Evolutionary conservation across 2,888 invertebrate genomes (phyloP), one percentile per base, ranked within the genome.

Genomic region (Andrena minutula): DNA sequence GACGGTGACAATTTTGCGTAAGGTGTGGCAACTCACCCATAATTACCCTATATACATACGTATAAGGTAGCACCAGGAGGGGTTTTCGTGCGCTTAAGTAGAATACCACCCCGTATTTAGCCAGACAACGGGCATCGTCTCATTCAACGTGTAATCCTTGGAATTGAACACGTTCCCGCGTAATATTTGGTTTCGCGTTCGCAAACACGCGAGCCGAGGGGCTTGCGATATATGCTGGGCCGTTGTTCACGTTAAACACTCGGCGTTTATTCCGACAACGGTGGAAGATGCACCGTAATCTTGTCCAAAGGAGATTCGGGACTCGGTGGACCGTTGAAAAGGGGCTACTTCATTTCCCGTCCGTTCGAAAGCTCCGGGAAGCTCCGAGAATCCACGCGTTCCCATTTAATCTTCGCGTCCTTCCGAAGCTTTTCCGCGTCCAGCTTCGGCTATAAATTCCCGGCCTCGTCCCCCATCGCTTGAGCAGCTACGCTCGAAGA

Each of bases 71-170:
- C 4, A 26, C 56, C 4, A 2, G 23, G 8, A 16, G 4, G 10
- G 20, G 20, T 23, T 63, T 68, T 47, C 41, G 20, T 32, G 23
- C 5, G 32, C 53, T 32, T 51, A 26, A 75, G 75, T 63, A 63
- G 75, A 78, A 75, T 35, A 47, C 16, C 56, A 28, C 10, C 56
- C 51, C 41, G 26, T 49, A 8, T 56, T 75, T 49, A 20, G n/a
- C 66, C 68, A 28, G 68, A 35, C 75, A 32, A 28, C 53, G 7
- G 6, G 20, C 58, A 26, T 7, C 12, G 28, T 49, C 16, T 10
- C 60, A 20, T 26, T 51, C 12, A 51, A 16, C 68, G 26, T 10
- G 56, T 56, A 56, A 41, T 41, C 20, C 28, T 28, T 60, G 61
- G 28, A 64, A 70, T 32, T 47, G 58, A 41, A 70, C 23, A 41